Percentiles rank a stretch among this genome's conserved stretches.
phyloP scores from a whole-genome alignment of 2,797 vertebrate species.

The Myotis pilosus region DNA sequence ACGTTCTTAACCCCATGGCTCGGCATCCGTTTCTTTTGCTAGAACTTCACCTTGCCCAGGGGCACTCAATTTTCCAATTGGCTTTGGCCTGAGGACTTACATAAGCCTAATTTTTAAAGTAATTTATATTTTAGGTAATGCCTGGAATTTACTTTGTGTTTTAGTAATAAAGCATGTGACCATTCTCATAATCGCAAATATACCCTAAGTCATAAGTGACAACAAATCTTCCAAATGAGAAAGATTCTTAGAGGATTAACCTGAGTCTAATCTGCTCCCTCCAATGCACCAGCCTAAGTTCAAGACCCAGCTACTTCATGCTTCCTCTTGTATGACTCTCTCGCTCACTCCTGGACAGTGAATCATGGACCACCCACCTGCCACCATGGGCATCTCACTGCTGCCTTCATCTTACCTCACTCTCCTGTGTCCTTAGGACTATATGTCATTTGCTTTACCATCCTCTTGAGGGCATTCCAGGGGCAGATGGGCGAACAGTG shows the following conservation, averaged over 20 bases:
- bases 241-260: neutral
- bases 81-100: neutral
- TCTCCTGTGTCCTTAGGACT: neutral
- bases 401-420: fast-evolving
- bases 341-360: neutral
- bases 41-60: neutral
- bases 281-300: neutral
- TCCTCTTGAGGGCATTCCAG: neutral
- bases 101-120: neutral
- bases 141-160: neutral
- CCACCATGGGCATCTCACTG: fast-evolving
- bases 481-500: neutral
- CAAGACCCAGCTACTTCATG: fast-evolving
- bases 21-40: neutral
- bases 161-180: neutral
- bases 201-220: neutral
- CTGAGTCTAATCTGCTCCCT: too few species aligned
- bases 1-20: fast-evolving
- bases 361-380: fast-evolving
- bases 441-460: neutral
- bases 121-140: neutral
- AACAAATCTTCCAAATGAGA: neutral
- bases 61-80: neutral
- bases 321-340: fast-evolving
- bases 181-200: neutral